Evolutionary conservation across 2,888 invertebrate genomes (phyloP).

Genomic region (Xestia sexstrigata): DNA sequence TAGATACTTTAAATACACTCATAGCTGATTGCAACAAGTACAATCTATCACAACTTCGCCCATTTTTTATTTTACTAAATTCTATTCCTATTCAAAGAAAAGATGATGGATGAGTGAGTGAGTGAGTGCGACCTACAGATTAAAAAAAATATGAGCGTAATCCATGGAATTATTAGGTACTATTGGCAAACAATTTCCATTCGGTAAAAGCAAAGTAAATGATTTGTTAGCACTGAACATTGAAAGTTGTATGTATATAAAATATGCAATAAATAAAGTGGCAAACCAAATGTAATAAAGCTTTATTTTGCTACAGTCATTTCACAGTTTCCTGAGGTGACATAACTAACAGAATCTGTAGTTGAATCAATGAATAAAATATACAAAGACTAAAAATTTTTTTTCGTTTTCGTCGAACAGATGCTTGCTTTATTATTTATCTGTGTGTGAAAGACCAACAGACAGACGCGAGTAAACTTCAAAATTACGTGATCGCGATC

Average conservation of each 20-base stretch:
- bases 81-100: constrained; percentile 69
- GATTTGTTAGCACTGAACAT: no score
- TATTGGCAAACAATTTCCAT: background rate
- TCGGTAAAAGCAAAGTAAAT: background rate
- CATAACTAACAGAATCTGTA: no score
- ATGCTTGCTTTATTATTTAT: background rate
- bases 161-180: constrained; percentile 24
- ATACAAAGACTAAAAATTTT: no score
- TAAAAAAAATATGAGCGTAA: constrained; percentile 31
- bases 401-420: background rate
- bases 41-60: constrained; percentile 68
- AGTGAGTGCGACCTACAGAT: constrained; percentile 58
- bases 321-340: no score
- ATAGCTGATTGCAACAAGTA: constrained; percentile 65
- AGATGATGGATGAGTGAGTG: constrained; percentile 69
- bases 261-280: no score
- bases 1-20: constrained; percentile 66
- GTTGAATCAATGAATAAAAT: no score
- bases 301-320: no score
- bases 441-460: background rate
- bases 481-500: constrained; percentile 29
- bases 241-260: no score
- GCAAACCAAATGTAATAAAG: no score
- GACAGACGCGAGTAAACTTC: constrained; percentile 24
- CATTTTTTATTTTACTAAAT: constrained; percentile 67